These are phyloP conservation scores for Hydrotaea diabolus DNA, from an alignment of 2,888 invertebrate species.

Conservation along the genomic window DNA sequence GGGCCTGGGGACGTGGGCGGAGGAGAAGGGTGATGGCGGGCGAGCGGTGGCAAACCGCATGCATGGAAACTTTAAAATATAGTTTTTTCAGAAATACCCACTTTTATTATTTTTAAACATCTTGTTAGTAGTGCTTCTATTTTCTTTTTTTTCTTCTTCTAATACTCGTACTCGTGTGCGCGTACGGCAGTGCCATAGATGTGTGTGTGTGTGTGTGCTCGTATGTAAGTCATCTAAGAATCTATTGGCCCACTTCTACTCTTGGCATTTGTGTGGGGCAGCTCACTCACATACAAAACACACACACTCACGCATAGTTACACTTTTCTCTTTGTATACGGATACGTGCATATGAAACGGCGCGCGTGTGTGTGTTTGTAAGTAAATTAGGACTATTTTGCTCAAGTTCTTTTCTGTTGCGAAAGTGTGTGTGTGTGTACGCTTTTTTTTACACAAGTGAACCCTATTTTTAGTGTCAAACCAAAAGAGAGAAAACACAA, in stretches of 20 bases:
- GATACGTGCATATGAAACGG: background rate
- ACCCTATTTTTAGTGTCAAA: conserved; percentile 62
- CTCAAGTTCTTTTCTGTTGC: conserved; percentile 16
- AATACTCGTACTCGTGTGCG: background rate
- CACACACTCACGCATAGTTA: conserved; percentile 6
- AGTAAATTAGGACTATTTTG: conserved; percentile 31
- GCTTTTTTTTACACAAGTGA: conserved; percentile 44
- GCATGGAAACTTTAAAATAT: conserved; percentile 18
- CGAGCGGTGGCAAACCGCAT: background rate
- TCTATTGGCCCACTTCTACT: conserved; percentile 42
- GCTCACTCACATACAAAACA: background rate
- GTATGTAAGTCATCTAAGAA: conserved; percentile 42
- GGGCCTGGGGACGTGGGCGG: background rate
- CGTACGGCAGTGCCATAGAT: too few relatives aligned
- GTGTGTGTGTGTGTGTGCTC: background rate
- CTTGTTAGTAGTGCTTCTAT: background rate
- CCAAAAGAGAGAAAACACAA: conserved; percentile 22
- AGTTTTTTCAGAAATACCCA: conserved; percentile 15
- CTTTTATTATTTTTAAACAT: conserved; percentile 39
- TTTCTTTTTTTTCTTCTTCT: background rate
- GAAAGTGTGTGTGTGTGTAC: conserved; percentile 5
- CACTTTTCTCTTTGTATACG: background rate
- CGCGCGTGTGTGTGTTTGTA: conserved; percentile 15
- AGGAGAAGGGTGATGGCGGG: too few relatives aligned
- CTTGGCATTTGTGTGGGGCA: conserved; percentile 19